Evolutionary conservation across 2,113 vertebrate genomes (phyloP), one percentile per base, ranked within the genome.

Genomic region (Oreocharis arfaki): DNA sequence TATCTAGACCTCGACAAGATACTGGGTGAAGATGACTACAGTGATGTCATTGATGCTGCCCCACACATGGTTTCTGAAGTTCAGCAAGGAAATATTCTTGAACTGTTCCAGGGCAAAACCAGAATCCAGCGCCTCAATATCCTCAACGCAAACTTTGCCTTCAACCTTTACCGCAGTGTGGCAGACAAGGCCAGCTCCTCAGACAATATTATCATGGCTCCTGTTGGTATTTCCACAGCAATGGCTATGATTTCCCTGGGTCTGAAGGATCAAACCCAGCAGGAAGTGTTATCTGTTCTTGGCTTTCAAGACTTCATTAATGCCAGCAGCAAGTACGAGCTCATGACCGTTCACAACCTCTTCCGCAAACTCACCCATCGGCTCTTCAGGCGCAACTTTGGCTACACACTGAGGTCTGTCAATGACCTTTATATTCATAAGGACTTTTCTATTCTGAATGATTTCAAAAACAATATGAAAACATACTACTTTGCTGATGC

Each of bases 211-310:
- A 97, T 99, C 91, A 97, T 99, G 37, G 99, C 99, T 20, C 99
- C 99, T 0, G 99, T 99, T 30, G 99, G 99, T 33, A 99, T 99
- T 95, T 99, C 99, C 49, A 99, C 99, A 2, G 99, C 99, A 28
- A 98, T 99, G 99, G 99, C 98, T 39, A 99, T 99, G 99, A 97
- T 99, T 92, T 99, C 99, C 60, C 94, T 99, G 52, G 99, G 99
- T 13, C 97, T 98, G 10, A 98, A 97, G 46, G 97, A 98, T 5
- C 90, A 95, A 35, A 98, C 98, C 13, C 98, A 98, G 4, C 92
- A 98, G 24, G 98, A 99, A 95, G 98, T 99, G 39, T 98, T 98
- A 86, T 95, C 97, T 8, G 95, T 97, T 42, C 90, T 99, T 68
- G 99, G 99, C 53, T 99, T 99, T 56, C 93, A 97, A 1, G 98